Conservation (phyloP, 1,140 invertebrate species). For the Bombus difficillimus region DNA sequence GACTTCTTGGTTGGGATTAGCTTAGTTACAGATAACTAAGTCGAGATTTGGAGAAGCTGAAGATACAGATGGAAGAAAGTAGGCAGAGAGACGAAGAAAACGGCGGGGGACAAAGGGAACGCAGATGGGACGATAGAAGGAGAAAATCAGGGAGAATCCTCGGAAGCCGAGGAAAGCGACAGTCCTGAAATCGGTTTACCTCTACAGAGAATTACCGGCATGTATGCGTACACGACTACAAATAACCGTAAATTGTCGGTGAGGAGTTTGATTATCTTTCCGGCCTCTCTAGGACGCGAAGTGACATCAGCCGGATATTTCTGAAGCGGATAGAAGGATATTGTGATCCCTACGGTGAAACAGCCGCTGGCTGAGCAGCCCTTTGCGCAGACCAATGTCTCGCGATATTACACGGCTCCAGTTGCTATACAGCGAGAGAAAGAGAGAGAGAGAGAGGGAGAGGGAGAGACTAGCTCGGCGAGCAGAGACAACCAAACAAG, state of each 20-base stretch:
- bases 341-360: slow-evolving; percentile 59
- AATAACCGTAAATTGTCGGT: slow-evolving; percentile 28
- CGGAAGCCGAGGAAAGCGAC: slow-evolving; percentile 11
- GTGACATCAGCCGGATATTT: slow-evolving; percentile 49
- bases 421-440: neutral
- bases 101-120: neutral
- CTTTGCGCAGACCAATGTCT: slow-evolving; percentile 47
- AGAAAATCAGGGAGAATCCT: slow-evolving; percentile 24
- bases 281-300: slow-evolving; percentile 46
- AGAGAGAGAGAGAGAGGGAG: slow-evolving; percentile 8
- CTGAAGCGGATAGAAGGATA: slow-evolving; percentile 57
- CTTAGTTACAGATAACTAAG: slow-evolving; percentile 77
- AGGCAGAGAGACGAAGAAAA: slow-evolving; percentile 1
- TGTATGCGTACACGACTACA: slow-evolving; percentile 11
- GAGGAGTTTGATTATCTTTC: slow-evolving; percentile 67
- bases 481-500: slow-evolving; percentile 59
- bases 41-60: slow-evolving; percentile 51
- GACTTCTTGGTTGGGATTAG: slow-evolving; percentile 76
- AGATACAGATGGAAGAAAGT: slow-evolving; percentile 54
- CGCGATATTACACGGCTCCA: slow-evolving; percentile 62
- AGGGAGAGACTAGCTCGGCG: slow-evolving; percentile 11
- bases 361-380: neutral
- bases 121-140: slow-evolving; percentile 19
- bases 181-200: slow-evolving; percentile 19
- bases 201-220: slow-evolving; percentile 14